phyloP scores from a whole-genome alignment of 2,888 invertebrate species.

The Limnephilus lunatus region DNA sequence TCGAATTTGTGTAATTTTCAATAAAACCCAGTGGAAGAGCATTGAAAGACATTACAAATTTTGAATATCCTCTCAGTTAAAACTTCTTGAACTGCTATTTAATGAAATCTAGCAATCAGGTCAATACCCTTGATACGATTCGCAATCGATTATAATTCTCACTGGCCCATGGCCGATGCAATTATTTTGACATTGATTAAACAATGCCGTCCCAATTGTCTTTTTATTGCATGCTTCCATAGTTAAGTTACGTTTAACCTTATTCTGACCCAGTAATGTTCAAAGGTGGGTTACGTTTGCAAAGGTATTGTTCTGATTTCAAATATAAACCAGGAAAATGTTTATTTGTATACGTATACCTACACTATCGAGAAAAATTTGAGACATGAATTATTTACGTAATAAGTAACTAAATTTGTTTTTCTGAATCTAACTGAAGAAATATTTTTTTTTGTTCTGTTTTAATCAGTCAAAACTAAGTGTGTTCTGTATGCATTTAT shows the following conservation, averaged over 20 bases:
- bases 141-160: background rate
- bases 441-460: background rate
- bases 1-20: background rate
- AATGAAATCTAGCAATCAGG: background rate
- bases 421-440: background rate
- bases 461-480: no score
- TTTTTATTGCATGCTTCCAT: background rate
- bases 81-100: background rate
- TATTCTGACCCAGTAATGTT: background rate
- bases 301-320: background rate
- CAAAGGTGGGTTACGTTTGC: background rate
- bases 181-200: slow-evolving; percentile 26
- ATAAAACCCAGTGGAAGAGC: background rate
- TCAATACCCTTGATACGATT: slow-evolving; percentile 21
- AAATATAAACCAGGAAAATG: background rate
- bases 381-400: background rate
- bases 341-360: background rate
- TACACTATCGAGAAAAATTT: background rate
- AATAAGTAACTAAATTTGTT: background rate
- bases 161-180: slow-evolving; percentile 28
- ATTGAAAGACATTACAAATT: no score
- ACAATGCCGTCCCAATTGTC: background rate
- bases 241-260: background rate
- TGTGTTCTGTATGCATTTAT: no score
- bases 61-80: background rate